phyloP scores from a whole-genome alignment of 64 coral and sea anemone species.

The Astreopora myriophthalma region DNA sequence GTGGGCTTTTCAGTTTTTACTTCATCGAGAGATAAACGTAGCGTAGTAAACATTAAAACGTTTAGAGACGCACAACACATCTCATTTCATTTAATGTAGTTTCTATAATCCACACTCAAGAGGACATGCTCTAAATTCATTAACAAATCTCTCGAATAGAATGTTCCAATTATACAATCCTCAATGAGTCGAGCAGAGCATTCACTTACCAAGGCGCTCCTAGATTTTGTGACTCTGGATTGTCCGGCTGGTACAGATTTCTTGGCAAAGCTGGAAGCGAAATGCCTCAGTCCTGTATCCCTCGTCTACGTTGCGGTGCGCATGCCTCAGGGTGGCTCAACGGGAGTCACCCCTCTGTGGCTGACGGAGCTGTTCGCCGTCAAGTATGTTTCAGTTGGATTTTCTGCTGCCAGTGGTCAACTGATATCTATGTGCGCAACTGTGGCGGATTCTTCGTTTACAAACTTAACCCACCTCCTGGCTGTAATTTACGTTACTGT shows the following conservation, averaged over 20 bases:
- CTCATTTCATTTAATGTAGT: too few relatives aligned
- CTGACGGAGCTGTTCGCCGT: neutral
- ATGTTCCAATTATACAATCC: neutral
- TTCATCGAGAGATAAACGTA: too few relatives aligned
- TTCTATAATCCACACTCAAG: too few relatives aligned
- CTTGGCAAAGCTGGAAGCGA: neutral
- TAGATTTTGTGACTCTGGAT: too few relatives aligned
- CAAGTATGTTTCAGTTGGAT: neutral
- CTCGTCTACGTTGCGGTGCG: neutral
- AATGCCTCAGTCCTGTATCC: neutral
- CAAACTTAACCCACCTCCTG: neutral
- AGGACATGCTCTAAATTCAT: too few relatives aligned
- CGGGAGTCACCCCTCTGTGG: neutral
- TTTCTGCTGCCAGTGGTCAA: neutral
- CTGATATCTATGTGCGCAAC: neutral
- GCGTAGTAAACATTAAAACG: too few relatives aligned
- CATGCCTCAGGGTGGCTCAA: neutral
- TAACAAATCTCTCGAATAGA: neutral
- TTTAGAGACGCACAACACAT: too few relatives aligned
- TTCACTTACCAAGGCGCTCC: neutral
- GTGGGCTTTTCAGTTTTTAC: too few relatives aligned
- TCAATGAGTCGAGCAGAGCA: neutral
- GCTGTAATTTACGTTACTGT: conserved; percentile 7
- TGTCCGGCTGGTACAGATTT: neutral
- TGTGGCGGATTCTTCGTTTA: conserved; percentile 24